Evolutionary conservation across 92 coral and sea anemone species (phyloP), one percentile per base, ranked within the genome.

Genomic region (Porites evermanni): DNA sequence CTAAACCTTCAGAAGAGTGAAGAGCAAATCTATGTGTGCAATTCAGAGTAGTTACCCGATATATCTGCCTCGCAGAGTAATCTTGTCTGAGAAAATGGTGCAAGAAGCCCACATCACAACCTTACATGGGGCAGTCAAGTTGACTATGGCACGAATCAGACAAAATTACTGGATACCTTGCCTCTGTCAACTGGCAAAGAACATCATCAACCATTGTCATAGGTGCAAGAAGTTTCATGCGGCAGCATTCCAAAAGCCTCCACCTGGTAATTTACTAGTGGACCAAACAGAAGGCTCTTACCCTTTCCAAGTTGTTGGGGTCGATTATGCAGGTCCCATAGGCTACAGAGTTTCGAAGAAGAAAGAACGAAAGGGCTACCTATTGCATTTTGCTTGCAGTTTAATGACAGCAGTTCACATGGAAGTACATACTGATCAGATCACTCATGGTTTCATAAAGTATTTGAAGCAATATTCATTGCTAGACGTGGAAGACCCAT

Each of bases 71-170:
- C 84, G 74, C 74, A 79, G 74, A 6, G 84, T 52, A 66, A 8
- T 14, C 16, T 47, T 79, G 67, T 67, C 92, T 64, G 83, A 89
- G 85, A 89, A 66, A 71, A 84, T 89, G 26, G 89, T 89, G 51
- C 84, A 84, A 85, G 77, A 89, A 19, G 87, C 89, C 69, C 93
- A 84, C 76, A 47, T 70, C 53, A 13, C 71, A 75, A 84, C 92
- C 14, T 70, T 84, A 1, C 92, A 89, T 23, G 86, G 83, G 80
- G 92, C 86, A 77, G 92, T 89, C 20, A 86, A 89, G 6, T 56
- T 52, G 5, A 70, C 78, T 3, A 82, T 72, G 79, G 79, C 54
- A 13, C 73, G 32, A 11, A 12, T 71, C 7, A 60, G 78, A 74
- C 88, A 24, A 44, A 19, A 65, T 63, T 75, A 84, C 51, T 84